phyloP scores from a whole-genome alignment of 2,888 invertebrate genomes.

The Brassicogethes aeneus region DNA sequence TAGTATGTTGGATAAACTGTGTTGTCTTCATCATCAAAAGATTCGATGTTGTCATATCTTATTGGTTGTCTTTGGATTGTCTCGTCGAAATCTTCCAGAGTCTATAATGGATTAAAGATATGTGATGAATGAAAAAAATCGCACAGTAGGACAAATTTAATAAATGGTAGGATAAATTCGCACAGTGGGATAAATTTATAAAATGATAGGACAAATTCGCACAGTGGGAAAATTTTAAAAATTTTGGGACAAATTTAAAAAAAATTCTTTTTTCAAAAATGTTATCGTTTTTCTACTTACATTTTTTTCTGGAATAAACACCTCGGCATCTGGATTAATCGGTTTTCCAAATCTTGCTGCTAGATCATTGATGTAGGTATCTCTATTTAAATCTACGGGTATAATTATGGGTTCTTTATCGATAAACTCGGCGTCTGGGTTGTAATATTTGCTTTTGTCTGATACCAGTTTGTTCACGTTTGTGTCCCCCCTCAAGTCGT shows the following conservation, averaged over 20 bases:
- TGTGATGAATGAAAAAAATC: no score
- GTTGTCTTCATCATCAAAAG: background rate
- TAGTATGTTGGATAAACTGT: background rate
- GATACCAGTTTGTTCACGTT: background rate
- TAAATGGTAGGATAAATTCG: no score
- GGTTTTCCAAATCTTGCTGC: conserved; percentile 24
- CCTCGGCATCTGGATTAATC: conserved; percentile 33
- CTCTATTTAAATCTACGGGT: conserved; percentile 26
- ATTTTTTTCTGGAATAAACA: conserved; percentile 17
- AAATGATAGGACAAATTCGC: no score
- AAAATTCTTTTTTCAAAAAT: no score
- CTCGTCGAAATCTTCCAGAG: background rate
- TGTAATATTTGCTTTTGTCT: background rate
- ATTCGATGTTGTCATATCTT: background rate
- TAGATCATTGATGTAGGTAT: conserved; percentile 30
- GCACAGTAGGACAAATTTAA: no score
- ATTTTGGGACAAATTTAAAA: no score
- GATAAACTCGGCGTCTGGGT: background rate
- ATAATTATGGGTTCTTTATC: background rate
- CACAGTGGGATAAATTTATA: no score
- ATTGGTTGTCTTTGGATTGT: no score
- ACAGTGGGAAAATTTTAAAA: no score
- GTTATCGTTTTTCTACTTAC: no score
- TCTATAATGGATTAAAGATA: no score
- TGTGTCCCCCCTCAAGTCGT: background rate